Percentiles rank a stretch among this genome's conserved stretches.
Conservation (phyloP, 2,888 invertebrate species). For the Lepidocyrtoides sp. region DNA sequence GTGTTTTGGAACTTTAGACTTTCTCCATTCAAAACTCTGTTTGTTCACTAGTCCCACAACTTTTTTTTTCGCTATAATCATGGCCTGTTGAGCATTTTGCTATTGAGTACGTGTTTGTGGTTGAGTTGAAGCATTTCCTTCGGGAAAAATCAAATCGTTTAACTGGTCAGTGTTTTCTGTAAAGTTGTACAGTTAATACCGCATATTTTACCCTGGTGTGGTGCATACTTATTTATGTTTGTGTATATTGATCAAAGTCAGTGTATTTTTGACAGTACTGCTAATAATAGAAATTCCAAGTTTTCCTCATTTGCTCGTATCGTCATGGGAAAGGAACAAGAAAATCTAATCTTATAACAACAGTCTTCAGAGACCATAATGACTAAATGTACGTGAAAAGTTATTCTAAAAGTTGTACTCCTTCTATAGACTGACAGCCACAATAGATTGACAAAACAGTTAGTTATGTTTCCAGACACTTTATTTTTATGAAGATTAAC, state of each 20-base stretch:
- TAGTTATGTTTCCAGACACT: too few relatives aligned
- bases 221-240: not conserved
- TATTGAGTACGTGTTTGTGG: not conserved
- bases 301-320: not conserved
- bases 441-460: too few relatives aligned
- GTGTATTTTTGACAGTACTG: too few relatives aligned
- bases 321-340: not conserved
- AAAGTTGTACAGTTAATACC: too few relatives aligned
- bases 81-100: slow-evolving; percentile 25
- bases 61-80: not conserved
- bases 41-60: not conserved
- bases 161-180: not conserved
- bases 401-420: too few relatives aligned
- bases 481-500: too few relatives aligned
- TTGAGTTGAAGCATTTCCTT: not conserved
- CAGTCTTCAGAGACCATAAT: not conserved
- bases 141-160: slow-evolving; percentile 41
- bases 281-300: not conserved
- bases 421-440: too few relatives aligned
- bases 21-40: not conserved
- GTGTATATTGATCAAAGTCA: not conserved
- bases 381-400: too few relatives aligned
- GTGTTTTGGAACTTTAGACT: not conserved
- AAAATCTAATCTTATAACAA: not conserved
- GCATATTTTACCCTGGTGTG: too few relatives aligned